A percentile compares a stretch with the other conserved stretches of the same genome.
Evolutionary conservation across 2,113 vertebrate species (phyloP).

Genomic region (Crotalus helleri): DNA sequence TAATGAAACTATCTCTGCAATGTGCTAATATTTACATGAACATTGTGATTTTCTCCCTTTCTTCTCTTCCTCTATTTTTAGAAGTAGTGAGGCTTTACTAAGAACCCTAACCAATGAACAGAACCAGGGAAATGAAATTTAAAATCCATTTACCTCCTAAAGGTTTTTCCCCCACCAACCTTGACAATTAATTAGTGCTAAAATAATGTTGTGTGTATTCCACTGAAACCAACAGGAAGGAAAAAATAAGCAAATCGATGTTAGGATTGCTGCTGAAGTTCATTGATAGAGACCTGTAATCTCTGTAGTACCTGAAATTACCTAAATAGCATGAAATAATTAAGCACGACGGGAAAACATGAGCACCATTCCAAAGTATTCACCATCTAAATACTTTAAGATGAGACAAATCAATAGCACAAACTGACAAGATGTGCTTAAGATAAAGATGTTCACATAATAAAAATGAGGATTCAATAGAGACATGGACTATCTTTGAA

Average conservation of each 20-base stretch:
- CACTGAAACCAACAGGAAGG: neutral
- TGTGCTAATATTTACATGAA: neutral
- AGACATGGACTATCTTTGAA: neutral
- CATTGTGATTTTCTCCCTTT: neutral
- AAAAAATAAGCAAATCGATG: neutral
- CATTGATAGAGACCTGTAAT: constrained; percentile 1
- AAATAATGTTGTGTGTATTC: neutral
- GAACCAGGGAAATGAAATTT: constrained; percentile 1
- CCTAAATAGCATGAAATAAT: neutral
- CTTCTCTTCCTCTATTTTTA: neutral
- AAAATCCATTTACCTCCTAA: neutral
- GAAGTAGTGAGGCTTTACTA: neutral
- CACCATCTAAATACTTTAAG: neutral
- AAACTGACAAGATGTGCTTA: neutral
- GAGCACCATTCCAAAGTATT: neutral
- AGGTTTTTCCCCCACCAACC: neutral
- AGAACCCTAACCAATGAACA: neutral
- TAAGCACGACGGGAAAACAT: neutral
- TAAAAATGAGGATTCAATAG: neutral
- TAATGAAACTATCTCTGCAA: neutral
- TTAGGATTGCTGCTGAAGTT: neutral
- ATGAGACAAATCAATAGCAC: neutral
- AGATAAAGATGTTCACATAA: neutral
- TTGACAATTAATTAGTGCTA: constrained; percentile 21
- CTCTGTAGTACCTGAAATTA: constrained; percentile 10